phyloP scores from a whole-genome alignment of 2,113 vertebrate genomes.

The Cisticola juncidis region DNA sequence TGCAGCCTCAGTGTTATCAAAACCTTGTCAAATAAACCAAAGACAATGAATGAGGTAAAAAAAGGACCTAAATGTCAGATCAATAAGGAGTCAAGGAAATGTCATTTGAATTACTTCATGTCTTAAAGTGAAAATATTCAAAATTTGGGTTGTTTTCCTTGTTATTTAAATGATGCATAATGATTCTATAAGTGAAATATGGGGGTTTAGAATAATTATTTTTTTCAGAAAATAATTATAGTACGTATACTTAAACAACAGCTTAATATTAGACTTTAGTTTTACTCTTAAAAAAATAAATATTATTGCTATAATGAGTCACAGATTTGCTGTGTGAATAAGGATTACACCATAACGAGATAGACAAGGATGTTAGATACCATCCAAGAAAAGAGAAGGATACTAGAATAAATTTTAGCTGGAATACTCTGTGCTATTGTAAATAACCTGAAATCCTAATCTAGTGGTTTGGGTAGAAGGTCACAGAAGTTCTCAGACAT shows the following conservation, averaged over 20 bases:
- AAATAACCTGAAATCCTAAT: background rate
- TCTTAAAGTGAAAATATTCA: background rate
- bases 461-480: background rate
- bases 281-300: background rate
- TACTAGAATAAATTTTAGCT: background rate
- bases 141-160: background rate
- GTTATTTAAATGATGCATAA: background rate
- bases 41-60: background rate
- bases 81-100: background rate
- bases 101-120: background rate
- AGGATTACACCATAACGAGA: background rate
- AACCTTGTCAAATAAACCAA: background rate
- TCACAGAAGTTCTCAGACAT: background rate
- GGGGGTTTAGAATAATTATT: background rate
- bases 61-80: background rate
- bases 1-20: background rate
- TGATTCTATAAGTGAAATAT: background rate
- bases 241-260: background rate
- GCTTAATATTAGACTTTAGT: background rate
- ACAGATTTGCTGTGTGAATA: background rate
- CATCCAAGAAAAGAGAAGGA: background rate
- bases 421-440: background rate
- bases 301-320: background rate
- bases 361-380: background rate
- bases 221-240: background rate